A percentile compares a stretch with the other conserved stretches of the same genome.
Conservation (phyloP, 2,113 vertebrate genomes). For the Chunga burmeisteri region DNA sequence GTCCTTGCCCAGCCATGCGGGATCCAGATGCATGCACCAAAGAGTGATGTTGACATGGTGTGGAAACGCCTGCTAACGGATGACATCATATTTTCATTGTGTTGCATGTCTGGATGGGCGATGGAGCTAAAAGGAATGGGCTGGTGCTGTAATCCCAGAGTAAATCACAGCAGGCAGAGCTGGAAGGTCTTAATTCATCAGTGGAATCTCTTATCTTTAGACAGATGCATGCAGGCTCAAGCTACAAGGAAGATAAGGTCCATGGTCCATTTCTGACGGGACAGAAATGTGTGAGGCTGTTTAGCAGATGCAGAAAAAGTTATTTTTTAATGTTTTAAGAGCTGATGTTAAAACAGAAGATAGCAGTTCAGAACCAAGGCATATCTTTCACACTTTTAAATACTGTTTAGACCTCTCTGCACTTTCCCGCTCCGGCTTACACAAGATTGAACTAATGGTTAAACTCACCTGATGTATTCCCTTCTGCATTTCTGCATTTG, state of each 20-base stretch:
- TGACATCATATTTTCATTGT: background rate
- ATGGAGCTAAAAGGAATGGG: background rate
- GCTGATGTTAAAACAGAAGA: background rate
- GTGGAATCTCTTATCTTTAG: background rate
- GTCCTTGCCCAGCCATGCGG: background rate
- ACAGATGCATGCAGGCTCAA: background rate
- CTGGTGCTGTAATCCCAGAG: background rate
- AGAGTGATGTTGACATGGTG: background rate
- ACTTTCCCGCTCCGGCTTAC: background rate
- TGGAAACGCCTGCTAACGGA: background rate
- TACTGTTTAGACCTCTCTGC: background rate
- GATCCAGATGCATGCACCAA: background rate
- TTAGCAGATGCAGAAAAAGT: background rate
- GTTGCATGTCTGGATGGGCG: background rate
- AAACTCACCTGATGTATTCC: background rate
- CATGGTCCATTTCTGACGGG: background rate
- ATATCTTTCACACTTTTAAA: background rate
- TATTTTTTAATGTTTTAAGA: background rate
- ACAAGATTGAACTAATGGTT: background rate
- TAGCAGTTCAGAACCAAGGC: background rate
- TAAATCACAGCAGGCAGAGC: slow-evolving; percentile 42
- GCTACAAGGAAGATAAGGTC: background rate
- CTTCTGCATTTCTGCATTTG: background rate
- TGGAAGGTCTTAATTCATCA: slow-evolving; percentile 34
- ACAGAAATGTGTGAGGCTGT: background rate